Evolutionary conservation across 2,113 vertebrate genomes (phyloP), one percentile per base, ranked within the genome.

Genomic region (Riparia riparia): DNA sequence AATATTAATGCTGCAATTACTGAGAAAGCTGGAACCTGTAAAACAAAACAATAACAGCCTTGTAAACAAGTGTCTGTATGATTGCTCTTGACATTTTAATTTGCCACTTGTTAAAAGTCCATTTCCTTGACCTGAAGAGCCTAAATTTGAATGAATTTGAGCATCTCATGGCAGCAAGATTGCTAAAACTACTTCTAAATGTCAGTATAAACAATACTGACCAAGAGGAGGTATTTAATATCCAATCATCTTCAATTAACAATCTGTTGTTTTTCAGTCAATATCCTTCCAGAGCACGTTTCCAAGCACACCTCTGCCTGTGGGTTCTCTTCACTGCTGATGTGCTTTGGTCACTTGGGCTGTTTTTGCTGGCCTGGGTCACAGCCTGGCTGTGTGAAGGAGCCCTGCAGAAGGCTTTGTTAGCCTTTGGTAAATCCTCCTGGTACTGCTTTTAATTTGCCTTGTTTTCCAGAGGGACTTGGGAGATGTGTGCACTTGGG

Each of bases 41-140:
- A 91, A 94, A 74, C 81, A 87, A 96, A 97, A 95, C 86, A 97
- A 92, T 57, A 96, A 91, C 60, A 81, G 10, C 45, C 88, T 94
- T 95, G 94, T 97, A 97, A 95, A 97, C 96, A 97, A 93, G 91
- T 69, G 34, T 56, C 79, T 86, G 2, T 85, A 58, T 97, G 97
- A 98, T 97, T 96, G 95, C 86, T 97, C 93, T 97, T 97, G 96
- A 98, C 96, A 96, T 97, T 98, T 97, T 95, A 97, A 97, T 97
- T 97, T 96, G 58, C 71, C 57, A 58, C 92, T 96, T 97, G 64
- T 97, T 97, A 93, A 76, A 96, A 97, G 96, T 93, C 95, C 86
- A 91, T 97, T 98, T 97, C 87, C 92, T 91, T 88, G 91, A 86
- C 95, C 86, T 90, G 82, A 93, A 95, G 82, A 89, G 89, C 78